Percentiles rank a stretch among this genome's conserved stretches.
Conservation (phyloP, 2,113 vertebrate species). For the Syngnathoides biaculeatus region DNA sequence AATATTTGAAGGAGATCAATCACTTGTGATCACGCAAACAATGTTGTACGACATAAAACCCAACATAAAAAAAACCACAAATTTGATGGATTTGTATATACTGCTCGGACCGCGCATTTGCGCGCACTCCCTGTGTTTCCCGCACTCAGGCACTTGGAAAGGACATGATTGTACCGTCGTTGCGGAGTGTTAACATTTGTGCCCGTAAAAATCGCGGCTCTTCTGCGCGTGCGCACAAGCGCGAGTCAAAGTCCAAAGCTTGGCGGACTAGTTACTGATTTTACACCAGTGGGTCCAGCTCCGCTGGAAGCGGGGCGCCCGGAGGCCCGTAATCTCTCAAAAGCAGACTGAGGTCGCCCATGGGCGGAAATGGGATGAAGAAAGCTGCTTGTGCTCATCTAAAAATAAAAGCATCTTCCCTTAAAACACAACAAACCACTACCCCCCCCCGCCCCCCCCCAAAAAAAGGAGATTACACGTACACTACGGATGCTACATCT, state of each 20-base stretch:
- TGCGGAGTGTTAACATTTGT: slow-evolving; percentile 48
- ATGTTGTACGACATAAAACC: slow-evolving; percentile 21
- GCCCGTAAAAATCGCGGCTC: slow-evolving; percentile 39
- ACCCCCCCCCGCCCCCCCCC: slow-evolving; percentile 35
- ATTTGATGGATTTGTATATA: slow-evolving; percentile 18
- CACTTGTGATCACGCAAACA: slow-evolving; percentile 19
- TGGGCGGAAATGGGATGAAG: slow-evolving; percentile 27
- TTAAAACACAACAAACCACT: slow-evolving; percentile 44
- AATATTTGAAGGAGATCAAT: background rate
- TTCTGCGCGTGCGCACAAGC: slow-evolving; percentile 28
- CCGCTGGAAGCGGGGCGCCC: slow-evolving; percentile 22
- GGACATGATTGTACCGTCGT: slow-evolving; percentile 61
- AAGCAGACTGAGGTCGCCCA: slow-evolving; percentile 33
- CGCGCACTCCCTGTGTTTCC: background rate
- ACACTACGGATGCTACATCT: slow-evolving; percentile 57
- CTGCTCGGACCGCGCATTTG: background rate
- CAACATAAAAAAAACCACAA: slow-evolving; percentile 13
- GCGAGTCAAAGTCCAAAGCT: slow-evolving; percentile 12
- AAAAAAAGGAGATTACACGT: slow-evolving; percentile 33
- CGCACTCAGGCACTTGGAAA: slow-evolving; percentile 74
- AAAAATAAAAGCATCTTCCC: slow-evolving; percentile 38
- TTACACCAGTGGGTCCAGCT: slow-evolving; percentile 43
- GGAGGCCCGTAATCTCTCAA: slow-evolving; percentile 33
- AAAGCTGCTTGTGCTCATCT: slow-evolving; percentile 40
- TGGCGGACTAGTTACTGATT: slow-evolving; percentile 36